Evolutionary conservation across 2,888 invertebrate genomes (phyloP).

Genomic region (Tachina fera): DNA sequence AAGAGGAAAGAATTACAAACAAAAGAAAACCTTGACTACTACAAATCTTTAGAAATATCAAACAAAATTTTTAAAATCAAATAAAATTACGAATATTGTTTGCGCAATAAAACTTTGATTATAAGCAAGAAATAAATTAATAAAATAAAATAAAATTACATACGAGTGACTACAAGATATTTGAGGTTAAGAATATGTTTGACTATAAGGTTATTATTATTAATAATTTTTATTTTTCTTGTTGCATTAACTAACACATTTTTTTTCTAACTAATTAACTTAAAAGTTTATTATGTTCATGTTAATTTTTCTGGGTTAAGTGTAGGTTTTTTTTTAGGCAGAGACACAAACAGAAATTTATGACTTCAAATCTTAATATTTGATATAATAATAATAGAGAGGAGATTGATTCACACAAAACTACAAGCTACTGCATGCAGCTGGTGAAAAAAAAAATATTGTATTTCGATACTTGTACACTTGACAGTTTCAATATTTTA

Average conservation of each 20-base stretch:
- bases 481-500: slow-evolving; percentile 63
- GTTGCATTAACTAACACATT: slow-evolving; percentile 9
- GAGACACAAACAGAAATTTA: slow-evolving; percentile 2
- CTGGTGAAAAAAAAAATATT: slow-evolving; percentile 27
- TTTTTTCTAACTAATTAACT: slow-evolving; percentile 55
- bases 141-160: slow-evolving; percentile 24
- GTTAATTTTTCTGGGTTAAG: slow-evolving; percentile 57
- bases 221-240: neutral
- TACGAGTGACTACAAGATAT: slow-evolving; percentile 42
- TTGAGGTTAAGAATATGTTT: slow-evolving; percentile 41
- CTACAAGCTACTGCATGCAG: slow-evolving; percentile 33
- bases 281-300: slow-evolving; percentile 42
- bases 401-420: slow-evolving; percentile 39
- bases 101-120: slow-evolving; percentile 45
- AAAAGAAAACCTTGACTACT: slow-evolving; percentile 47
- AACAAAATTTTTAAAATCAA: slow-evolving; percentile 18
- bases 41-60: slow-evolving; percentile 8
- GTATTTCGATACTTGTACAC: slow-evolving; percentile 57
- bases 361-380: slow-evolving; percentile 7
- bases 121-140: slow-evolving; percentile 15
- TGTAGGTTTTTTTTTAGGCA: slow-evolving; percentile 53
- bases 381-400: slow-evolving; percentile 2
- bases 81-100: slow-evolving; percentile 21
- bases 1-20: slow-evolving; percentile 25
- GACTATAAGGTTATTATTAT: slow-evolving; percentile 34